Evolutionary conservation across 1,140 invertebrate species (phyloP), one percentile per base, ranked within the genome.

Genomic region (Littorina saxatilis): DNA sequence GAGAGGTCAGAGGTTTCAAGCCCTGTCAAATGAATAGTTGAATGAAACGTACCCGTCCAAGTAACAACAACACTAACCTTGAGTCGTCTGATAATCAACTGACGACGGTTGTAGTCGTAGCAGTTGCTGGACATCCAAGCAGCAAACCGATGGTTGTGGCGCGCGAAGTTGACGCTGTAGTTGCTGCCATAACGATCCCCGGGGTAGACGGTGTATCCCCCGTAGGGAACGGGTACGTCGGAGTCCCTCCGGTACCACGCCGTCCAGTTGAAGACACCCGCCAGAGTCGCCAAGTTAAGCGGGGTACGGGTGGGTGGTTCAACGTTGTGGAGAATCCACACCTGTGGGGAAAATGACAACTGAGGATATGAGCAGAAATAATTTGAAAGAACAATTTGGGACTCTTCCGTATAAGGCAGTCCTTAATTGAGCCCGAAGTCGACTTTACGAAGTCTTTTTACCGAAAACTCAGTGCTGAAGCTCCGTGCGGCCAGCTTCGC

Each of bases 91-190:
- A 94, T 94, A 82, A 94, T 94, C 0, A 90, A 61, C 83, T 94
- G 92, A n/a, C 95, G 90, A 1, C 90, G 88, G 82, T 94, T 94
- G 35, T 84, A 88, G 0, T 95, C 93, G 15, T 89, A 29, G 85
- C 95, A 96, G 85, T 95, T 94, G 73, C 94, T 94, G 7, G 95
- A 94, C 82, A 95, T 94, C 94, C 94, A 95, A 1, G 93, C 93
- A 0, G 94, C 94, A 75, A 88, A 83, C 27, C 86, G 87, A 35
- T 84, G 80, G 82, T 90, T 90, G 13, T 82, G 80, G 23, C 20
- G 52, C 9, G 82, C 50, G 58, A 70, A 86, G 78, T 84, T 87
- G 78, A 55, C 35, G 17, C 82, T 55, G 39, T 76, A 72, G 77
- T 77, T 85, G 66, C 58, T 55, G 55, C 74, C 83, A 15, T 80